Base-by-base conservation (phyloP, 2,113 vertebrate genomes). In the Leptodactylus fuscus region DNA sequence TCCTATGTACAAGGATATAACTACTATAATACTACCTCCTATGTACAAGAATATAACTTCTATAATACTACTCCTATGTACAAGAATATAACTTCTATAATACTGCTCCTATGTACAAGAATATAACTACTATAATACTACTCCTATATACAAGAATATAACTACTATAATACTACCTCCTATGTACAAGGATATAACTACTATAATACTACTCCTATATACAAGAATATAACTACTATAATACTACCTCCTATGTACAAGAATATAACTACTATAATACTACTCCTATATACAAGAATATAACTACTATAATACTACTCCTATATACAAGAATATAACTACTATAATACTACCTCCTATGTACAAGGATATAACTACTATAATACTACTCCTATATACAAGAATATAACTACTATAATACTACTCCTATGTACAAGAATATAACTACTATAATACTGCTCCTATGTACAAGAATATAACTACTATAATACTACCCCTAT, bases 41-140 rank as follows among this genome's bases (percentile, higher is more conserved):
- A 41, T 41, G 41, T 41, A 41, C 41, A 41, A 41, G 41, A 41
- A 1, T 1, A 41, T 41, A 41, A 41, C 13, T 48, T 12, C 46
- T 48, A 48, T 48, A 48, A 48, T 48, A 48, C 46, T 48, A 11
- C 46, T 13, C 53, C 53, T 55, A 55, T 55, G 1, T 60, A 60
- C 55, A 60, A 11, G n/a, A 60, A 60, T 60, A 60, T 60, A 60
- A 60, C n/a, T 60, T 12, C 55, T 60, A 60, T 60, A 60, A 60
- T 60, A 60, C 55, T 60, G 55, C 55, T 13, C 55, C n/a, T 60
- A 60, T 60, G 55, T 27, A 60, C 55, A 27, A 27, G 24, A 60
- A 60, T 60, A 60, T 60, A 60, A 60, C 55, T 60, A 60, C 55
- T 60, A 60, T 60, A 60, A 60, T 60, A 60, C 55, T 60, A 24